Conservation (phyloP, 2,888 invertebrate species). For the Nyleta sp. region DNA sequence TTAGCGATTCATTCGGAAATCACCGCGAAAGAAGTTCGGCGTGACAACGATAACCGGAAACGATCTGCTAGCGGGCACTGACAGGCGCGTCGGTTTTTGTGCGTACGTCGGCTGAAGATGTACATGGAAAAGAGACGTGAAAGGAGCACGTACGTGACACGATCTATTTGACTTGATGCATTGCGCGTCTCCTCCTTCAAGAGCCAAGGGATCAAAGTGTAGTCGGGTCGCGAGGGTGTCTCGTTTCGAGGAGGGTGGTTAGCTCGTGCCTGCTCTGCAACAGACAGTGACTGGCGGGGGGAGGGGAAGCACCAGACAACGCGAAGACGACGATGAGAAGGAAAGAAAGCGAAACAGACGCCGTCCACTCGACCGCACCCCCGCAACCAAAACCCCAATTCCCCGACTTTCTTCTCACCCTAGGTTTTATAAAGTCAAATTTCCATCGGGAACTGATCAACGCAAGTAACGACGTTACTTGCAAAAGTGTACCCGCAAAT, state of each 20-base stretch:
- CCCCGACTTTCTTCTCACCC: too few species aligned
- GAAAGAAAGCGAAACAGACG: conserved; percentile 49
- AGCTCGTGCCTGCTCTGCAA: conserved; percentile 71
- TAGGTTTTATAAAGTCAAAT: too few species aligned
- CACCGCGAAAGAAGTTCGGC: conserved; percentile 7
- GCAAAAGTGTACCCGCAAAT: too few species aligned
- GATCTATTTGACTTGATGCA: conserved; percentile 65
- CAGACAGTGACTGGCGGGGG: conserved; percentile 70
- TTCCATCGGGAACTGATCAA: too few species aligned
- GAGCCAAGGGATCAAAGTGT: conserved; percentile 70
- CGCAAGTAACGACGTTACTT: too few species aligned
- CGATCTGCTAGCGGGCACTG: too few species aligned
- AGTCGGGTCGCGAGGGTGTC: conserved; percentile 66
- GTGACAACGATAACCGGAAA: conserved; percentile 6
- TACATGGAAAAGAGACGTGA: conserved; percentile 48
- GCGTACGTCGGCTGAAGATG: conserved; percentile 46
- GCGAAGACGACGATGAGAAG: conserved; percentile 31
- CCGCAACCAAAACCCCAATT: too few species aligned
- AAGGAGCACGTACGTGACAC: conserved; percentile 62
- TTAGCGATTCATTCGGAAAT: conserved; percentile 24
- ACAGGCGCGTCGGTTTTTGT: conserved; percentile 31
- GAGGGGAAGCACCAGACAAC: conserved; percentile 64
- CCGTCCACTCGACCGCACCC: conserved; percentile 62
- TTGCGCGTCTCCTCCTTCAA: conserved; percentile 62
- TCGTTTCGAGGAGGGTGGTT: conserved; percentile 70